A percentile compares a stretch with the other conserved stretches of the same genome.
phyloP scores from a whole-genome alignment of 2,888 invertebrate genomes.

The Furcula furcula region DNA sequence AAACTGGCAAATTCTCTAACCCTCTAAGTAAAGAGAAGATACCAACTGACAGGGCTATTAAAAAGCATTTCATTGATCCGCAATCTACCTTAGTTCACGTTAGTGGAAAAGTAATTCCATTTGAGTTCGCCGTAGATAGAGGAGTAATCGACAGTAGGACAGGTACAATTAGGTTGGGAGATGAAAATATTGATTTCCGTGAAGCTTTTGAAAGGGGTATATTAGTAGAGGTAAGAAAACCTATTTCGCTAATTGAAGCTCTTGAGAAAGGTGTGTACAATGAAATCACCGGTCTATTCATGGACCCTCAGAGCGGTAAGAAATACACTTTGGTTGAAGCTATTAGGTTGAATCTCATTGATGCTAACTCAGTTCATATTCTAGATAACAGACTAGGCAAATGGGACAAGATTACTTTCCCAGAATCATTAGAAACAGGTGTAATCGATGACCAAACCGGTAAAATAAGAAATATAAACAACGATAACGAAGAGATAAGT shows the following conservation, averaged over 20 bases:
- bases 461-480: conserved; percentile 86
- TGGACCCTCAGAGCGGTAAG: conserved; percentile 90
- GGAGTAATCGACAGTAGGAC: conserved; percentile 89
- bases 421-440: conserved; percentile 88
- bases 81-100: conserved; percentile 93
- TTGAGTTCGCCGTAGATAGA: conserved; percentile 90
- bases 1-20: conserved; percentile 90
- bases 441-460: conserved; percentile 88
- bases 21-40: conserved; percentile 90
- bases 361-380: conserved; percentile 91
- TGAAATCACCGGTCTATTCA: conserved; percentile 88
- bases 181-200: conserved; percentile 87
- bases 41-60: conserved; percentile 91
- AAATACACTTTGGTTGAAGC: conserved; percentile 91
- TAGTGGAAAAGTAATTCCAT: conserved; percentile 90
- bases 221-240: conserved; percentile 90
- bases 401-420: conserved; percentile 89
- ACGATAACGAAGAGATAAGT: conserved; percentile 85
- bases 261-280: conserved; percentile 91
- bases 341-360: conserved; percentile 89
- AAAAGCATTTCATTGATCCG: conserved; percentile 91
- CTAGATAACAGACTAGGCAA: conserved; percentile 89
- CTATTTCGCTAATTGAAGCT: conserved; percentile 91
- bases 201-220: conserved; percentile 93
- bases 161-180: conserved; percentile 85